These are phyloP conservation scores for Calephelis nemesis DNA, from an alignment of 1,140 invertebrate genomes.

Conservation along the genomic window DNA sequence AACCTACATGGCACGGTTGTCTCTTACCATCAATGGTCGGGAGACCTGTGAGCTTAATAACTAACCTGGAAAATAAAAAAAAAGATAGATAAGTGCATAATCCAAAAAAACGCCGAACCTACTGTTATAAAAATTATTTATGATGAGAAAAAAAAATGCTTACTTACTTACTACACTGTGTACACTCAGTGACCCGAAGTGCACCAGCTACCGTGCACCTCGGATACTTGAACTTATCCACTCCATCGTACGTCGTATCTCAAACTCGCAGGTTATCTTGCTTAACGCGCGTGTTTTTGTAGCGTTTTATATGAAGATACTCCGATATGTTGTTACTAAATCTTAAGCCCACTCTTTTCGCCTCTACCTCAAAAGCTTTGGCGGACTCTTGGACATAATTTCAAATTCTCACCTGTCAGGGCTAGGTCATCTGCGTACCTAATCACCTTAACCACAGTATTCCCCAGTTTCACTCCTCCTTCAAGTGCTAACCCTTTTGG, in stretches of 20 bases:
- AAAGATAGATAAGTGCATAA: too few relatives aligned
- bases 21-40: too few relatives aligned
- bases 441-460: constrained; percentile 15
- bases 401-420: neutral
- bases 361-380: neutral
- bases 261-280: neutral
- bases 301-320: neutral
- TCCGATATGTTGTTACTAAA: too few relatives aligned
- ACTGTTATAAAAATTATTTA: too few relatives aligned
- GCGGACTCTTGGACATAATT: neutral
- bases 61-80: too few relatives aligned
- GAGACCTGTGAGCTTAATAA: too few relatives aligned
- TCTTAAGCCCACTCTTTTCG: neutral
- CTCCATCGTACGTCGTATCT: neutral
- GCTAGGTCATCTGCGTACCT: constrained; percentile 22
- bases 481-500: neutral
- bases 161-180: too few relatives aligned
- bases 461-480: constrained; percentile 18
- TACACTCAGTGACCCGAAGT: too few relatives aligned
- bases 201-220: neutral
- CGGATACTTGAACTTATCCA: neutral
- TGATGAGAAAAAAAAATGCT: too few relatives aligned
- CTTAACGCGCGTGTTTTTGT: neutral
- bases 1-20: too few relatives aligned
- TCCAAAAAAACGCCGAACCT: too few relatives aligned